A percentile compares a stretch with the other conserved stretches of the same genome.
Evolutionary conservation across 2,888 invertebrate species (phyloP).

Genomic region (Frankliniella intonsa): DNA sequence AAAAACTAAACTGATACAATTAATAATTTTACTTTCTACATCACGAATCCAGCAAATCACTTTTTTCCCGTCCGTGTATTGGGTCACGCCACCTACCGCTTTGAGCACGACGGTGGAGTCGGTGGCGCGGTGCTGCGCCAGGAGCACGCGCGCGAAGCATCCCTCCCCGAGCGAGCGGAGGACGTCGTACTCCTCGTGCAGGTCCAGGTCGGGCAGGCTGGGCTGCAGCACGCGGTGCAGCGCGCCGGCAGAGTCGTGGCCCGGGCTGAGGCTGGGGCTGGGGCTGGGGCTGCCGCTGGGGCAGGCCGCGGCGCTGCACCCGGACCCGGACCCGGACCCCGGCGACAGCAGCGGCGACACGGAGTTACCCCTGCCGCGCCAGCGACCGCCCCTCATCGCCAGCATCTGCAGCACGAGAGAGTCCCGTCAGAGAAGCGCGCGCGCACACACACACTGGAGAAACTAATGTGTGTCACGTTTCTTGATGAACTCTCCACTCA

Average conservation of each 20-base stretch:
- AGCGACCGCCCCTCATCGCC: not conserved
- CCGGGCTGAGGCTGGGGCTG: slow-evolving; percentile 26
- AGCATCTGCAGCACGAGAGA: not conserved
- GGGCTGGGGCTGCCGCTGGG: not conserved
- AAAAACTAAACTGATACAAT: no score
- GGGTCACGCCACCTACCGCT: no score
- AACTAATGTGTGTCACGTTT: no score
- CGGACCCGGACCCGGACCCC: not conserved
- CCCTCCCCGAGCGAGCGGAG: slow-evolving; percentile 62
- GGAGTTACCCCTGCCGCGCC: not conserved
- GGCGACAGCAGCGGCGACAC: not conserved
- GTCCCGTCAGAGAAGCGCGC: not conserved
- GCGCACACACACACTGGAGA: no score
- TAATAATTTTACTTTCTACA: no score
- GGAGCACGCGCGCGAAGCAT: slow-evolving; percentile 62
- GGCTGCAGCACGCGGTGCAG: slow-evolving; percentile 55
- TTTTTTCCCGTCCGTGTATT: no score
- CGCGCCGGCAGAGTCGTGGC: slow-evolving; percentile 35
- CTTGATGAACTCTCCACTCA: no score
- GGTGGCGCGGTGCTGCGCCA: slow-evolving; percentile 56
- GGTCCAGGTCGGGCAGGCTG: slow-evolving; percentile 51
- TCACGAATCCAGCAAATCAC: no score
- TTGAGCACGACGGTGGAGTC: slow-evolving; percentile 66
- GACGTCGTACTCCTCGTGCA: slow-evolving; percentile 59
- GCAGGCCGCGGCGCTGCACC: not conserved